Conservation (phyloP, 2,113 vertebrate species). For the Syrmaticus mikado region DNA sequence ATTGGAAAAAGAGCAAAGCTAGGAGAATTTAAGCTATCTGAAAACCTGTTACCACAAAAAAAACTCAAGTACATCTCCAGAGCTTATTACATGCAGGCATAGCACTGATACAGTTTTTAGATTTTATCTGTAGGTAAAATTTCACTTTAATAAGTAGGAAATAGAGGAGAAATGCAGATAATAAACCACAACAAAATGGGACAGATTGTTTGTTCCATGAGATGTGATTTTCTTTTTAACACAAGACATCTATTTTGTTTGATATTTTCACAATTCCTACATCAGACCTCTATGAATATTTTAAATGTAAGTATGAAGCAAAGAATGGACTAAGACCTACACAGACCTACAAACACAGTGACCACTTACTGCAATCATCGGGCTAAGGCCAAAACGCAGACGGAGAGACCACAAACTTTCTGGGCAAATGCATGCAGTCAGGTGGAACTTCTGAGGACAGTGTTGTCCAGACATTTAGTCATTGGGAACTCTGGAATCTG, state of each 20-base stretch:
- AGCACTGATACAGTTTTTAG: not conserved
- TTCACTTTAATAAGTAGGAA: not conserved
- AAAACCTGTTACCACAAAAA: not conserved
- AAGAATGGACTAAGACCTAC: not conserved
- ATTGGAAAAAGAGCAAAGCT: not conserved
- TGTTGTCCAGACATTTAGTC: too few species aligned
- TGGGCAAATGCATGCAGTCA: too few species aligned
- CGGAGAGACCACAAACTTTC: too few species aligned
- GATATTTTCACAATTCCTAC: not conserved
- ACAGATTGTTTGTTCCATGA: not conserved
- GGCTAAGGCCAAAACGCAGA: too few species aligned
- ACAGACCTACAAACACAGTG: too few species aligned
- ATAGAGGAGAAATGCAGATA: not conserved
- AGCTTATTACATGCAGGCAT: not conserved
- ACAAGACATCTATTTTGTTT: rapidly evolving
- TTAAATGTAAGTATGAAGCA: not conserved
- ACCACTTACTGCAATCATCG: too few species aligned
- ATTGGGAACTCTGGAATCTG: too few species aligned
- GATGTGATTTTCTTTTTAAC: not conserved
- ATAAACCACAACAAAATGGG: not conserved
- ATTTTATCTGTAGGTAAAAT: not conserved
- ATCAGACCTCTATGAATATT: not conserved
- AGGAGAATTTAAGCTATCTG: not conserved
- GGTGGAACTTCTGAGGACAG: too few species aligned
- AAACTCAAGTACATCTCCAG: not conserved